Evolutionary conservation across 2,888 invertebrate species (phyloP).

Genomic region (Machimus rusticus): DNA sequence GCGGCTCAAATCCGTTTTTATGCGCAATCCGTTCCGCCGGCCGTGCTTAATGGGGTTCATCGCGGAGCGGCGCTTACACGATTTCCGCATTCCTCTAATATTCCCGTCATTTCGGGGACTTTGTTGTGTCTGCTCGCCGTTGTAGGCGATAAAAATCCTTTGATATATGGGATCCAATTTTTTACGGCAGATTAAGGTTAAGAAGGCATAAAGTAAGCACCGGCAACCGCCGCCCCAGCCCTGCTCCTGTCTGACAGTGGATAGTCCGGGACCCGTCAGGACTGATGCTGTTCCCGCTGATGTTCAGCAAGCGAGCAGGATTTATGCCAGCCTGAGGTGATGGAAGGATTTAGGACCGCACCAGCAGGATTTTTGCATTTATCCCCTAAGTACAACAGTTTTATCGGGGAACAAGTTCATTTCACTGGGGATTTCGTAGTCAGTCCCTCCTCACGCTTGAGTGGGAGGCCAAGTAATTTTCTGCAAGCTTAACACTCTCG

Average conservation of each 20-base stretch:
- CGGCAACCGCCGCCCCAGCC: background rate
- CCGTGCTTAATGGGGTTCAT: constrained; percentile 28
- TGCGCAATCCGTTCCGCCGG: constrained; percentile 26
- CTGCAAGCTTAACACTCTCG: constrained; percentile 27
- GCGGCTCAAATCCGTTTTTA: constrained; percentile 23
- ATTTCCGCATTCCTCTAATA: background rate
- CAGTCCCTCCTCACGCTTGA: background rate
- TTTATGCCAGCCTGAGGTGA: constrained; percentile 16
- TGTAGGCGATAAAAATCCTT: constrained; percentile 36
- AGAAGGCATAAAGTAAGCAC: constrained; percentile 35
- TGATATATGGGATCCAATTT: constrained; percentile 39
- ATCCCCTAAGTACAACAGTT: constrained; percentile 16
- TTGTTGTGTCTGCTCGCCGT: background rate
- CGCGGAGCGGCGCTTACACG: background rate
- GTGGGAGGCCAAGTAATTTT: constrained; percentile 11
- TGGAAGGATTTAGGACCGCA: constrained; percentile 19
- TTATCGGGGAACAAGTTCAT: constrained; percentile 7
- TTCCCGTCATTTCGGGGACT: background rate
- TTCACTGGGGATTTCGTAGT: background rate
- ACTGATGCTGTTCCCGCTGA: background rate
- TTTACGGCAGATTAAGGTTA: constrained; percentile 43
- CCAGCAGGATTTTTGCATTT: constrained; percentile 27
- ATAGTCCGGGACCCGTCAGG: background rate
- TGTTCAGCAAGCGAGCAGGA: background rate
- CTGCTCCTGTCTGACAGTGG: background rate